phyloP scores from a whole-genome alignment of 2,797 vertebrate species.

The Myotis findleyi region DNA sequence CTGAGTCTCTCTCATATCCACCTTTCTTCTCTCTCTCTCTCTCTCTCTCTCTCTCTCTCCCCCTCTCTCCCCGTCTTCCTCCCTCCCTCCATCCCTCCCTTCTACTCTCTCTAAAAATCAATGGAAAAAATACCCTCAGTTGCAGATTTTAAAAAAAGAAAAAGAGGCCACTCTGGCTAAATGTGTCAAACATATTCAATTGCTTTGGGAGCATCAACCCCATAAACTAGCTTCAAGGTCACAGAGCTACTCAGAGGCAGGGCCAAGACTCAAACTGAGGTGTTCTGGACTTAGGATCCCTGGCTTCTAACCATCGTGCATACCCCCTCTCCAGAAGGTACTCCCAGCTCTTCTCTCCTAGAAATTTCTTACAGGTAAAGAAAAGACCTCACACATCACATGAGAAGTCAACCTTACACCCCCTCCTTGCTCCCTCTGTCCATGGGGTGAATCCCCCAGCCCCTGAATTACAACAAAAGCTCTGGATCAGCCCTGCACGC shows the following conservation, averaged over 20 bases:
- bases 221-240: background rate
- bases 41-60: no score
- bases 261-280: background rate
- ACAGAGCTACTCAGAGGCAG: background rate
- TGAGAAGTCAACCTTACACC: background rate
- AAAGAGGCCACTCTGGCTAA: background rate
- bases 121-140: no score
- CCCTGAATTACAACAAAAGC: conserved; percentile 41
- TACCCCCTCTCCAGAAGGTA: background rate
- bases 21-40: no score
- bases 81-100: no score
- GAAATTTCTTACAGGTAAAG: background rate
- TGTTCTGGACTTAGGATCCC: background rate
- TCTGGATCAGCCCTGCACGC: background rate
- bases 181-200: background rate
- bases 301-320: background rate
- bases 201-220: background rate
- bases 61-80: no score
- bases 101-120: no score
- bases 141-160: background rate
- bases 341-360: accelerated
- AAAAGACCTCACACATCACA: background rate
- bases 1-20: no score
- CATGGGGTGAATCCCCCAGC: background rate
- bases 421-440: background rate